Evolutionary conservation across 2,888 invertebrate species (phyloP).

Genomic region (Girardia tigrina): DNA sequence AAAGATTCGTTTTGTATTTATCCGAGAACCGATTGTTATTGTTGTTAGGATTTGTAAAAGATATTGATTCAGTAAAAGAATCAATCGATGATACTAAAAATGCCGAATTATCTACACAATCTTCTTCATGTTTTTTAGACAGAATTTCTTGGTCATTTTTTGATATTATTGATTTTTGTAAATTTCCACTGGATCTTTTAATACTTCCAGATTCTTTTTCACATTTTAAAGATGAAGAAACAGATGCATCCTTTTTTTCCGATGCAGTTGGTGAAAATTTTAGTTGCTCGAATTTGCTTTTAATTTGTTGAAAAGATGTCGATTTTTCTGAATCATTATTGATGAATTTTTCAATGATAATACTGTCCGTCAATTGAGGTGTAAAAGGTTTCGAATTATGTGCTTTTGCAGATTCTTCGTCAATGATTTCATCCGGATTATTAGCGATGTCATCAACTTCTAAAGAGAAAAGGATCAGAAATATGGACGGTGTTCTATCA

Average conservation of each 20-base stretch:
- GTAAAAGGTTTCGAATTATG: neutral
- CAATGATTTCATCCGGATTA: neutral
- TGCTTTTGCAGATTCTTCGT: neutral
- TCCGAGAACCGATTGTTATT: neutral
- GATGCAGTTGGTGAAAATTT: too few relatives aligned
- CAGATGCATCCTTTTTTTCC: too few relatives aligned
- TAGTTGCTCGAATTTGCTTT: neutral
- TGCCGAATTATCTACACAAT: neutral
- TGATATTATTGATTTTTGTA: neutral
- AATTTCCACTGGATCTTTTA: too few relatives aligned
- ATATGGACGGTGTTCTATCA: too few relatives aligned
- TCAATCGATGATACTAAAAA: neutral
- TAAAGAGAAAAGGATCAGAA: too few relatives aligned
- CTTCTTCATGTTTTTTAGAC: neutral
- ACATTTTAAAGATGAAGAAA: too few relatives aligned
- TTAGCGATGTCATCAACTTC: neutral
- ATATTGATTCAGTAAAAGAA: neutral
- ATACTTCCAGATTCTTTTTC: too few relatives aligned
- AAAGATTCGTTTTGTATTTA: neutral
- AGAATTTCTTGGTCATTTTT: neutral
- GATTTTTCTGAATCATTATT: neutral
- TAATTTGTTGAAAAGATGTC: neutral
- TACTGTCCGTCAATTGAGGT: neutral
- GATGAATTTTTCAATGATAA: neutral
- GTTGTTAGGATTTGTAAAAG: neutral